These are phyloP conservation scores for Mechanitis mazaeus DNA, from an alignment of 2,888 invertebrate genomes.

Conservation along the genomic window DNA sequence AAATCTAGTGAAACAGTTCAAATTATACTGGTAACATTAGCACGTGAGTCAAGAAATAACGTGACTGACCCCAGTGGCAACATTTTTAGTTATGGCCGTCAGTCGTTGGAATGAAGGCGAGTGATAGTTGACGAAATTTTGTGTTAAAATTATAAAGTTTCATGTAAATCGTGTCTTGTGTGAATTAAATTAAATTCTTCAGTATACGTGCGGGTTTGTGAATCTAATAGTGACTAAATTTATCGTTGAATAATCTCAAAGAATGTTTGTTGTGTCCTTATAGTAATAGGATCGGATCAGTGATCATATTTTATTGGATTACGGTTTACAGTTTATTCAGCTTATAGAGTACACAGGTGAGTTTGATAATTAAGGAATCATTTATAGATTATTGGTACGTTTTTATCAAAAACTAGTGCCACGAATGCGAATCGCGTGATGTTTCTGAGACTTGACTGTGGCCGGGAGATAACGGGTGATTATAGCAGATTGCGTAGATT, in stretches of 20 bases:
- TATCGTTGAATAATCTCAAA: constrained; percentile 50
- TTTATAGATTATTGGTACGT: constrained; percentile 19
- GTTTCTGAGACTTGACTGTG: constrained; percentile 39
- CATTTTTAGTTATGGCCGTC: constrained; percentile 72
- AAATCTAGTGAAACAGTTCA: constrained; percentile 6
- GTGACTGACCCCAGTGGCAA: constrained; percentile 52
- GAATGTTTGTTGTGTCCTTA: constrained; percentile 70
- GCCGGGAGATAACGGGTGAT: constrained; percentile 69
- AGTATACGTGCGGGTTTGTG: constrained; percentile 55
- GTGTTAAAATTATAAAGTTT: constrained; percentile 63
- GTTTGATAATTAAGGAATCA: constrained; percentile 34
- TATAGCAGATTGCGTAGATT: constrained; percentile 63
- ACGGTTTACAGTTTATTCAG: constrained; percentile 63
- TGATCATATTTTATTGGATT: constrained; percentile 72
- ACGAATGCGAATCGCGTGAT: constrained; percentile 54
- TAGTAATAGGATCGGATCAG: constrained; percentile 66
- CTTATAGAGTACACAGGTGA: constrained; percentile 61
- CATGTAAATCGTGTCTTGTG: constrained; percentile 53
- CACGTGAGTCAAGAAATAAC: constrained; percentile 57
- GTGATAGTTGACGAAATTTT: constrained; percentile 57
- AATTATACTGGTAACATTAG: constrained; percentile 38
- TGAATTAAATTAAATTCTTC: constrained; percentile 46
- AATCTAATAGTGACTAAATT: constrained; percentile 53
- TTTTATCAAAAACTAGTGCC: constrained; percentile 39
- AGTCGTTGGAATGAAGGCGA: constrained; percentile 58